Percentiles rank a stretch among this genome's conserved stretches.
Conservation (phyloP, 1,140 invertebrate genomes). For the Trichogramma pretiosum region DNA sequence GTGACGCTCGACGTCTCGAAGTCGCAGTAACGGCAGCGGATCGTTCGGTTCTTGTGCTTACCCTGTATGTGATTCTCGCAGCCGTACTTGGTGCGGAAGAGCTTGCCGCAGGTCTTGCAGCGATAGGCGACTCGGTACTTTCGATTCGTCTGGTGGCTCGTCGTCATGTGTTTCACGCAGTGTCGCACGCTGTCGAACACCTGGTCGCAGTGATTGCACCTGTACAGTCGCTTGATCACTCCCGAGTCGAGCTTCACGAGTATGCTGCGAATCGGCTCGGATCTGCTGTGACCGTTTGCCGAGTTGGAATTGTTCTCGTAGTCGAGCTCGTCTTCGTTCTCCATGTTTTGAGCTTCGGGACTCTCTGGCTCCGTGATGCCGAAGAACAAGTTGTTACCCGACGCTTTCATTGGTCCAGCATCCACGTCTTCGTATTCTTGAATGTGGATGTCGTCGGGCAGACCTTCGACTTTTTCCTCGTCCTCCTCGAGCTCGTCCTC, state of each 20-base stretch:
- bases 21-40: conserved; percentile 10
- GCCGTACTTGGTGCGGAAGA: conserved; percentile 13
- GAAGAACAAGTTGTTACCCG: too few relatives aligned
- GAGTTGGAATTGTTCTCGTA: too few relatives aligned
- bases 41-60: conserved; percentile 10
- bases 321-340: conserved; percentile 5
- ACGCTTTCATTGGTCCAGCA: too few relatives aligned
- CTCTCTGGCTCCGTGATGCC: too few relatives aligned
- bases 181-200: conserved; percentile 20
- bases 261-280: conserved; percentile 9
- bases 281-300: too few relatives aligned
- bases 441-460: too few relatives aligned
- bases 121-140: conserved; percentile 14
- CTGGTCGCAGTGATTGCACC: conserved; percentile 25
- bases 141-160: conserved; percentile 13
- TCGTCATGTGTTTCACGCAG: conserved; percentile 22
- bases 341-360: too few relatives aligned
- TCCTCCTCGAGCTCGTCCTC: background rate
- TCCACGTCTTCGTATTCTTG: too few relatives aligned
- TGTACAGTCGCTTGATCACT: background rate
- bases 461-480: too few relatives aligned
- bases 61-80: conserved; percentile 15
- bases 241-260: conserved; percentile 10
- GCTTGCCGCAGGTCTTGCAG: conserved; percentile 16
- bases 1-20: conserved; percentile 11